Base-by-base conservation (phyloP, 2,888 invertebrate species). In the Laspeyria flexula region DNA sequence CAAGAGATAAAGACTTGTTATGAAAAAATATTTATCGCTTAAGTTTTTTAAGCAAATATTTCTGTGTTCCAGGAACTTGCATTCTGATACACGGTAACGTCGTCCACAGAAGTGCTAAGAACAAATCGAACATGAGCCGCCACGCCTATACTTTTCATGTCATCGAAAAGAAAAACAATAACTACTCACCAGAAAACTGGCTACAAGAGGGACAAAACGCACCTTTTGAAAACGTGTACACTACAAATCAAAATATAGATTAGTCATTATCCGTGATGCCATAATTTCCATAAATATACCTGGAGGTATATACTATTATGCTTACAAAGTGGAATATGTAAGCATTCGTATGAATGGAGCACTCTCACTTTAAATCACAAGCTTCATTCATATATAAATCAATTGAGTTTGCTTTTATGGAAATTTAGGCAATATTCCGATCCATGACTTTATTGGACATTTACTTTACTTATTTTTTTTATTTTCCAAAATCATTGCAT, bases 111-210 rank as follows among this genome's bases (percentile, higher is more conserved):
- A 99, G 99, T 75, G 96, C 96, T 43, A 92, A 93, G 6, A 99
- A 99, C 85, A 95, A 93, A 53, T 98, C 98, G 0, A 81, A 93
- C 1, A 94, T 94, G 59, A 96, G 97, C n/a, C 94, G 99, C 25
- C 97, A 98, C 73, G 98, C 97, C 0, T 99, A 99, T 88, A 98
- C 99, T 4, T 99, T 99, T 88, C 99, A 99, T 83, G 94, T 98
- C 0, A 94, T 97, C 48, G 99, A 99, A 83, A 95, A 94, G 58
- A 90, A 95, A 12, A 89, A 95, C 50, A 95, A 96, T 23, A 90
- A 93, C 46, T 99, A 96, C 86, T 95, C 97, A 0, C 83, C 94
- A 33, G 86, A 96, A 5, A 99, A 99, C 81, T 99, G 99, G 99
- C 88, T 97, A 0, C 97, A 97, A 80, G 95, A 95, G 45, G 94